Conservation (phyloP, 2,113 vertebrate species). For the Tupaia chinensis region DNA sequence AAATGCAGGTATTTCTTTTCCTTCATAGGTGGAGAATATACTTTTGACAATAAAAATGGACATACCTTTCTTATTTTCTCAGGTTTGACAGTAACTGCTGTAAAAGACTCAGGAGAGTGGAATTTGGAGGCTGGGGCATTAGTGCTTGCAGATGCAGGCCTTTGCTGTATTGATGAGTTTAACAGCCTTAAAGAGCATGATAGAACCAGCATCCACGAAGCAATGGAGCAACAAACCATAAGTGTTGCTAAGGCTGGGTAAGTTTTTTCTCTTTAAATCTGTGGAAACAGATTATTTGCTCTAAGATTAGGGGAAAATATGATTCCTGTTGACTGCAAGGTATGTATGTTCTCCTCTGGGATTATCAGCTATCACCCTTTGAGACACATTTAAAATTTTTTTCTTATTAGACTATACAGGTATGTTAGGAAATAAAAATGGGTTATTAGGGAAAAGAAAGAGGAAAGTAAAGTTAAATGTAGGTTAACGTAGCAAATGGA, state of each 20-base stretch:
- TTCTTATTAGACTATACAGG: background rate
- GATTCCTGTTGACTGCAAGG: background rate
- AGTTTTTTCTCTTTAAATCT: slow-evolving; percentile 45
- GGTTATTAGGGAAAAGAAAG: background rate
- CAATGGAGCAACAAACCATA: slow-evolving; percentile 99
- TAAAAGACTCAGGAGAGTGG: slow-evolving; percentile 92
- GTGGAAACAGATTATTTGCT: background rate
- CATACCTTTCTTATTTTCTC: slow-evolving; percentile 63
- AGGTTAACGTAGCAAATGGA: background rate
- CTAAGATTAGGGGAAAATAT: background rate
- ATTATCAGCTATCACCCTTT: background rate
- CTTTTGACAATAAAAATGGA: slow-evolving; percentile 61
- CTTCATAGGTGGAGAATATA: background rate
- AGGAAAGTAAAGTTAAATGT: background rate
- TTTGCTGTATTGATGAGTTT: slow-evolving; percentile 99
- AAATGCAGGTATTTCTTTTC: background rate
- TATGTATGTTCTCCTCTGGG: background rate
- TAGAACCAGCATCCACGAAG: slow-evolving; percentile 97
- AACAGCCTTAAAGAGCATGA: slow-evolving; percentile 98
- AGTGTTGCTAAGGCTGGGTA: slow-evolving; percentile 99
- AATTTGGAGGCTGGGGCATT: slow-evolving; percentile 93
- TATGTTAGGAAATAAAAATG: slow-evolving; percentile 29
- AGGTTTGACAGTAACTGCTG: slow-evolving; percentile 92
- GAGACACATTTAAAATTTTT: background rate
- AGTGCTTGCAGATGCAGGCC: slow-evolving; percentile 96